Base-by-base conservation (phyloP, 2,113 vertebrate species). In the Haplochromis burtoni region DNA sequence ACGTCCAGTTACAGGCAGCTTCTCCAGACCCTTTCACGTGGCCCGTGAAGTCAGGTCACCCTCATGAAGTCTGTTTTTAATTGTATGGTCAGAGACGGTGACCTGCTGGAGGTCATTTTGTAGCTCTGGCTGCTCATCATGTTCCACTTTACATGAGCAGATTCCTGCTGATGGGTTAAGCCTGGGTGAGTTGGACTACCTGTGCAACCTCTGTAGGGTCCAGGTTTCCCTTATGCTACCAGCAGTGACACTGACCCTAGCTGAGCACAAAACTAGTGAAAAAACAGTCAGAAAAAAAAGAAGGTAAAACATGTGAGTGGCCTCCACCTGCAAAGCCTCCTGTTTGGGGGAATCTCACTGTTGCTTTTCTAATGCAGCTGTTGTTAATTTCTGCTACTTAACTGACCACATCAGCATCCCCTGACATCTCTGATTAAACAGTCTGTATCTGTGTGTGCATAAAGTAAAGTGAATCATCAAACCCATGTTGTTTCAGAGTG, bases 201-300 rank as follows among this genome's bases (percentile, higher is more conserved):
- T 59, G 57, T 59, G 8, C 3, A 17, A 0, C 26, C 57, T 31
- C 14, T 61, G 26, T 4, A 31, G 57, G 57, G 14, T 31, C 26
- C 57, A 61, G 57, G 26, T 31, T 61, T 61, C 8, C 57, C 26
- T 61, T 1, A 17, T 31, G 26, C 57, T 61, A 6, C 14, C 57
- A 61, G 57, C 14, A 61, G 8, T 61, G 57, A 61, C 57, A 61
- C 26, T 61, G 57, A 61, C 57, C 14, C 14, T 61, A 17, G 57
- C 57, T 0, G 26, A 61, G 26, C 26, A 61, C 26, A 31, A 59
- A 31, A 31, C 26, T 0, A 61, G 55, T 2, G 26, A 0, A 31
- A 29, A 31, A 61, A 17, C 55, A 31, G 26, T 31, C 55, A 17
- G 5, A 17, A 10, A 31, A 4, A 29, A 10, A 5, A 59, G 8